Conservation (phyloP, 2,113 vertebrate species). For the Percopsis transmontana region DNA sequence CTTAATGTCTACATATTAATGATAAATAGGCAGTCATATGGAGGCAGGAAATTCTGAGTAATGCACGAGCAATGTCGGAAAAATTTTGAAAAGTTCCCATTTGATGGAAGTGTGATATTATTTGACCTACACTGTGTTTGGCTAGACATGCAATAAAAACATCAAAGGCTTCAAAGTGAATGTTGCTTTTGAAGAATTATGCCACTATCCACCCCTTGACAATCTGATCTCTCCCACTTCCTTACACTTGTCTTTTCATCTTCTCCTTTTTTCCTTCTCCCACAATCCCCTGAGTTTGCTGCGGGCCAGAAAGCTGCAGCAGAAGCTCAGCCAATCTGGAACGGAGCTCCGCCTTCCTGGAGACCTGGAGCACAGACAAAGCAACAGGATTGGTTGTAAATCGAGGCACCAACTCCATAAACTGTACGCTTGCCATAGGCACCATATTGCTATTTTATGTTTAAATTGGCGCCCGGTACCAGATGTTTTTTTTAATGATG, state of each 20-base stretch:
- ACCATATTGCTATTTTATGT: constrained; percentile 18
- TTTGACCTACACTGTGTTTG: constrained; percentile 64
- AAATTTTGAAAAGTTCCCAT: constrained; percentile 26
- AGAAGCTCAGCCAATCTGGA: constrained; percentile 83
- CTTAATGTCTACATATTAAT: constrained; percentile 5
- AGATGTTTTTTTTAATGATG: too few relatives aligned
- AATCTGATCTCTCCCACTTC: constrained; percentile 62
- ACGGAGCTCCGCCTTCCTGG: constrained; percentile 82
- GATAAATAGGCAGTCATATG: neutral
- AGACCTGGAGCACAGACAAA: constrained; percentile 73
- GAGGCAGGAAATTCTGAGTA: constrained; percentile 22
- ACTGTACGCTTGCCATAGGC: constrained; percentile 27
- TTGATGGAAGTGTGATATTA: constrained; percentile 39
- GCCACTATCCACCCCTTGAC: constrained; percentile 39
- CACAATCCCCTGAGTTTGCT: constrained; percentile 78
- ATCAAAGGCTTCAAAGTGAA: constrained; percentile 72
- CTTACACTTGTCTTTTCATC: constrained; percentile 86
- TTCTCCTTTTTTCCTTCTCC: constrained; percentile 75
- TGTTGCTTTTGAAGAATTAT: constrained; percentile 72
- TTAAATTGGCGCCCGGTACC: constrained; percentile 2
- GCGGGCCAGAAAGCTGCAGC: constrained; percentile 80
- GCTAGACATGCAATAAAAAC: constrained; percentile 48
- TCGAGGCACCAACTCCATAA: constrained; percentile 55
- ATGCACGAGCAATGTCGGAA: constrained; percentile 43
- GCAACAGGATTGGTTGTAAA: constrained; percentile 63